phyloP scores from a whole-genome alignment of 2,797 vertebrate genomes.

The Trachops cirrhosus region DNA sequence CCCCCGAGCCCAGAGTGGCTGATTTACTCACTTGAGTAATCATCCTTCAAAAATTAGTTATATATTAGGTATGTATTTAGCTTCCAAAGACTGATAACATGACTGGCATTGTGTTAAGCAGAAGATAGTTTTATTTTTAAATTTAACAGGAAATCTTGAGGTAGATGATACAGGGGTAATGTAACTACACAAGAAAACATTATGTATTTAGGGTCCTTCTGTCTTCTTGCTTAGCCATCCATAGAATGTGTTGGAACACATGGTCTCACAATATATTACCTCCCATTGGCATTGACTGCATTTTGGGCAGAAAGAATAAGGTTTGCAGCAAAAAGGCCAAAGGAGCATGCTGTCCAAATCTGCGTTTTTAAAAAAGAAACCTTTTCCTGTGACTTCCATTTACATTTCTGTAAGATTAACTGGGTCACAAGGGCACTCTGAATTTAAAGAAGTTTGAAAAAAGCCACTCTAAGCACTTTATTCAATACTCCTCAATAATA shows the following conservation, averaged over 20 bases:
- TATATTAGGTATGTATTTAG: neutral
- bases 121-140: neutral
- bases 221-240: neutral
- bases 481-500: neutral
- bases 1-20: neutral
- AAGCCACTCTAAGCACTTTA: neutral
- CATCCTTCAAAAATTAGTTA: neutral
- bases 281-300: neutral
- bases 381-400: neutral
- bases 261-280: neutral
- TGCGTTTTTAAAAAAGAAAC: neutral
- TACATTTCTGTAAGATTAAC: neutral
- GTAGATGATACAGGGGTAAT: neutral
- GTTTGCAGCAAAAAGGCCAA: neutral
- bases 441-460: neutral
- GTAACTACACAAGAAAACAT: neutral
- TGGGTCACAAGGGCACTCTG: neutral
- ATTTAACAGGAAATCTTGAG: neutral
- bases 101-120: neutral
- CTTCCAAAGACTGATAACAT: neutral
- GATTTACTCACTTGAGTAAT: neutral
- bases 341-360: neutral
- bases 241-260: neutral
- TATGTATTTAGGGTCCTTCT: neutral
- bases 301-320: neutral